phyloP scores from a whole-genome alignment of 2,888 invertebrate genomes.

The Melinaea menophilus region DNA sequence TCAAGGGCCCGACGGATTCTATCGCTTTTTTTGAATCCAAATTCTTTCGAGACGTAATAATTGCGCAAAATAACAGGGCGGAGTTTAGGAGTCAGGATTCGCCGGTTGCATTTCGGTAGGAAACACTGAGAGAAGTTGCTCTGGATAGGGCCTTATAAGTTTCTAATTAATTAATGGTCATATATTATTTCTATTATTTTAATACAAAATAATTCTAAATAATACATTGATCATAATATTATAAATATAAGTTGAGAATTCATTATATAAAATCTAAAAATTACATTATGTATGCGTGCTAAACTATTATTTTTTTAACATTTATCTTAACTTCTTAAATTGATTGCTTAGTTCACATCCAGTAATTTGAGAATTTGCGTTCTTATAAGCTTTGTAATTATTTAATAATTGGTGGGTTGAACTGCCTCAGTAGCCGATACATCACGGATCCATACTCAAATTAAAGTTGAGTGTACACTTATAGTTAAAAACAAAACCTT shows the following conservation, averaged over 20 bases:
- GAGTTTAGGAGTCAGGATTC: constrained; percentile 38
- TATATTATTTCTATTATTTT: neutral
- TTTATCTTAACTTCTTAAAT: constrained; percentile 5
- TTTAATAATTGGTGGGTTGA: constrained; percentile 67
- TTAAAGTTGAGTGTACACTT: constrained; percentile 35
- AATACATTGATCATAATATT: too few species aligned
- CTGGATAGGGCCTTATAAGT: constrained; percentile 13
- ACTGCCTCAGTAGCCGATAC: constrained; percentile 62
- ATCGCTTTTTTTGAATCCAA: constrained; percentile 65
- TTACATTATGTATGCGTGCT: neutral
- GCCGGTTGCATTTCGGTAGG: constrained; percentile 48
- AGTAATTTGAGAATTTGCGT: constrained; percentile 24
- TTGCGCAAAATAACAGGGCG: constrained; percentile 70
- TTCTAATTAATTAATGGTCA: neutral
- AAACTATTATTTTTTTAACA: neutral
- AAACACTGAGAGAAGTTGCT: constrained; percentile 17
- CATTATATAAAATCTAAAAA: neutral
- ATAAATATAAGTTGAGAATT: neutral
- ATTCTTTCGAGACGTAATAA: constrained; percentile 68
- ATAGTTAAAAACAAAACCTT: constrained; percentile 20
- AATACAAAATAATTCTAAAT: neutral
- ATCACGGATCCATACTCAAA: constrained; percentile 54
- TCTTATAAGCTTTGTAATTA: constrained; percentile 61
- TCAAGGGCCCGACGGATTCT: constrained; percentile 67
- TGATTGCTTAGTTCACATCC: constrained; percentile 11